A percentile compares a stretch with the other conserved stretches of the same genome.
phyloP scores from a whole-genome alignment of 1,140 invertebrate genomes.

The Campoletis sonorensis region DNA sequence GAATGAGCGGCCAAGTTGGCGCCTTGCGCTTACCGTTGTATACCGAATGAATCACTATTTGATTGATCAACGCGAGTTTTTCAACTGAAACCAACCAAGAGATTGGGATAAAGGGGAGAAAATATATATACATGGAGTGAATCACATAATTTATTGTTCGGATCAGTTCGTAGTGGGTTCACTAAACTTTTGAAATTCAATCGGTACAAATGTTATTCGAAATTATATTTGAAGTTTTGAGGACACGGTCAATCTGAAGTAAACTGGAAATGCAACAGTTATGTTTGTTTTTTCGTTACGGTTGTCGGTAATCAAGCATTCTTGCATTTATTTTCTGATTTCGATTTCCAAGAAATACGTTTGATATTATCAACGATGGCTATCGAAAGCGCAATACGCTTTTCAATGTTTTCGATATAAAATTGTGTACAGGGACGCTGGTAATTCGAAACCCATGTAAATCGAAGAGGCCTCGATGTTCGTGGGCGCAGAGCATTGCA shows the following conservation, averaged over 20 bases:
- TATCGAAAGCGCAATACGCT: neutral
- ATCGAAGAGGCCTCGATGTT: neutral
- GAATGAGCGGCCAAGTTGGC: constrained; percentile 3
- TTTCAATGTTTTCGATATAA: neutral
- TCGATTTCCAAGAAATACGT: no score
- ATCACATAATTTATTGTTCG: no score
- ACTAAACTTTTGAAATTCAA: no score
- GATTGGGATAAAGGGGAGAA: neutral
- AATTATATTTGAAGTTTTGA: no score
- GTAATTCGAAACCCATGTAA: neutral
- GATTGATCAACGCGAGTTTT: constrained; percentile 28
- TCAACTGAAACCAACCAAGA: neutral
- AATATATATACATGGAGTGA: neutral
- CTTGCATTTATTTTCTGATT: no score
- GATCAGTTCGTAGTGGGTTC: no score
- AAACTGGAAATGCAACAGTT: no score
- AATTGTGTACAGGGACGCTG: neutral
- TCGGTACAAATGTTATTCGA: no score
- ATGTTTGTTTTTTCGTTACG: no score
- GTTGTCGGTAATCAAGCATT: no score
- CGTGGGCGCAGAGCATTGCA: neutral
- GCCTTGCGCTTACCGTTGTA: constrained; percentile 5
- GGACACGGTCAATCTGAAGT: no score
- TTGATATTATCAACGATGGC: no score
- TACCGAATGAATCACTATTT: constrained; percentile 26